These are phyloP conservation scores for Psittacula derbiana DNA, from an alignment of 2,797 vertebrate species.

Conservation along the genomic window DNA sequence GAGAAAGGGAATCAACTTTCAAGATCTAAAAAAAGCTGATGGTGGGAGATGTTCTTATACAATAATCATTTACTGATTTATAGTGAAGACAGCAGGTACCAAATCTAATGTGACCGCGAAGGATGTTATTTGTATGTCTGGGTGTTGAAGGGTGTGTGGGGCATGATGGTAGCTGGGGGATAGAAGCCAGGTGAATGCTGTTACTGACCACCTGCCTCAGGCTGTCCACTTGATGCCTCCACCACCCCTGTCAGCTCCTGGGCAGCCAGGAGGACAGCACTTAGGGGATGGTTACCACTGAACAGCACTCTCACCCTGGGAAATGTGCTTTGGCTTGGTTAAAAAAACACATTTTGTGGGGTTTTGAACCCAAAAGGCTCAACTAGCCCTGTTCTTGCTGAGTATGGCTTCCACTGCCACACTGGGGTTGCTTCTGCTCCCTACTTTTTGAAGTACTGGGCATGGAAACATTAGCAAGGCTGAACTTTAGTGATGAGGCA, in stretches of 20 bases:
- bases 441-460: not conserved
- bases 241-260: not conserved
- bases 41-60: not conserved
- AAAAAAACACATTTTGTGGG: accelerated
- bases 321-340: not conserved
- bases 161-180: accelerated
- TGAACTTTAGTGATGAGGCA: not conserved
- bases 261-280: accelerated
- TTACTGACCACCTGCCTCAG: not conserved
- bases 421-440: not conserved
- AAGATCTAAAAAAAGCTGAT: not conserved
- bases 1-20: constrained; percentile 8
- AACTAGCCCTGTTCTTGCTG: not conserved
- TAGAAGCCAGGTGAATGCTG: not conserved
- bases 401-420: not conserved
- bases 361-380: not conserved
- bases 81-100: not conserved
- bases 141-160: accelerated
- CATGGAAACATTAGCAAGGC: not conserved
- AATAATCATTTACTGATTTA: not conserved
- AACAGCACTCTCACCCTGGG: accelerated
- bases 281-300: not conserved
- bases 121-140: accelerated
- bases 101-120: accelerated
- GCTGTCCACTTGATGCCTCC: accelerated